Base-by-base conservation (phyloP, 2,113 vertebrate genomes). In the Cheirogaleus medius region DNA sequence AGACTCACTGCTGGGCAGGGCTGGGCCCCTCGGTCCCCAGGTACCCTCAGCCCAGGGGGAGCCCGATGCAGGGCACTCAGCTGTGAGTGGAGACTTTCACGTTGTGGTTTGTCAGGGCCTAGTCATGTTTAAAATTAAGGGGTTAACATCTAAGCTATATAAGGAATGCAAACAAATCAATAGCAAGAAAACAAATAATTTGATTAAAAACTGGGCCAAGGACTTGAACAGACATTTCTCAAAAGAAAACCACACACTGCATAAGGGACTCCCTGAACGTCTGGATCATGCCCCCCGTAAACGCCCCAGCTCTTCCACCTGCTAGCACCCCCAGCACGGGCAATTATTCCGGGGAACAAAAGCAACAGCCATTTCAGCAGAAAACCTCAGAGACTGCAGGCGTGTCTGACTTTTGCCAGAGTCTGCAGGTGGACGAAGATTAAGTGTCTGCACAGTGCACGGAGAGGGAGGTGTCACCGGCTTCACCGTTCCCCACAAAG, bases 251-350 rank as follows among this genome's bases (percentile, higher is more conserved):
- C 39, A 18, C 6, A 0, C 2, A 0, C 44, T 25, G 25, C 37
- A 12, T 14, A 44, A 27, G 4, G 0, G 25, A 12, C 1, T 0
- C 4, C 0, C 12, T 3, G 1, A 25, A 1, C 23, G 2, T 91
- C 58, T 29, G 39, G 12, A 18, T 23, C 1, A 5, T 3, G 4
- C 69, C 37, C 32, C 13, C 0, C 1, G 7, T 20, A 27, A 63
- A 47, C 47, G 27, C 37, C n/a, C 13, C 0, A 0, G 37, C 39
- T 42, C 52, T 15, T 15, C 27, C 1, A 1, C 4, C 9, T 0
- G 1, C n/a, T 0, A 1, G 63, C 34, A 7, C 3, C 2, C 1
- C 34, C 0, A 1, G 47, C 73, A 37, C 32, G 27, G n/a, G 60
- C 69, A 5, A 23, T 64, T 37, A 44, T n/a, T 29, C 39, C 49